Percentiles rank a stretch among this genome's conserved stretches.
phyloP scores from a whole-genome alignment of 2,888 invertebrate genomes.

The Oligia strigilis region DNA sequence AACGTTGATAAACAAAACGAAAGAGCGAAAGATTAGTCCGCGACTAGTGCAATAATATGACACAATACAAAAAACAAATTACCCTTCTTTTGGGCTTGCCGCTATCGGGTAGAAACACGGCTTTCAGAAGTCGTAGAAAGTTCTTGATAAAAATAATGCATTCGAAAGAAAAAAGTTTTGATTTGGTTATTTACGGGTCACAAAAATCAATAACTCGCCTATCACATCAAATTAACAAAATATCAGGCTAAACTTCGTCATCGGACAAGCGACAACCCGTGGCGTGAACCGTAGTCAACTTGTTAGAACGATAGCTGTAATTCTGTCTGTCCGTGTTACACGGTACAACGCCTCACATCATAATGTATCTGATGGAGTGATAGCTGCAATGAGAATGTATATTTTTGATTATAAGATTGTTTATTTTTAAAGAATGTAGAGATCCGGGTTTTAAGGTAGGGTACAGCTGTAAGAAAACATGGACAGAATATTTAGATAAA shows the following conservation, averaged over 20 bases:
- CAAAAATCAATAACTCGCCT: background rate
- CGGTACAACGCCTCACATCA: slow-evolving; percentile 41
- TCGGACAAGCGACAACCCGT: slow-evolving; percentile 35
- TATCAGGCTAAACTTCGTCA: background rate
- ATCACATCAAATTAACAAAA: slow-evolving; percentile 23
- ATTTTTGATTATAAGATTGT: background rate
- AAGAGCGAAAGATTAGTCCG: background rate
- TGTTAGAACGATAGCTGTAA: slow-evolving; percentile 26
- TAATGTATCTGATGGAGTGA: slow-evolving; percentile 5
- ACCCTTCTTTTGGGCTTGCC: background rate
- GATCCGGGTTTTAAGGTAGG: background rate
- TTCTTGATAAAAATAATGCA: background rate
- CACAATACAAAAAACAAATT: background rate
- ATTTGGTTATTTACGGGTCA: background rate
- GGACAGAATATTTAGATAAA: too few species aligned
- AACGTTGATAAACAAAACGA: background rate
- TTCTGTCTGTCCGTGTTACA: slow-evolving; percentile 51
- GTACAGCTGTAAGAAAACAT: background rate
- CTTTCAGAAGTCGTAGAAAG: background rate
- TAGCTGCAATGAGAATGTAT: slow-evolving; percentile 4
- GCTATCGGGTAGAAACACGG: background rate
- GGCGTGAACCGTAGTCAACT: slow-evolving; percentile 23
- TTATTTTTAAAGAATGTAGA: background rate
- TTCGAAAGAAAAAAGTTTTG: background rate
- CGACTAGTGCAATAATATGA: background rate